phyloP scores from a whole-genome alignment of 2,888 invertebrate genomes.

The Rhogogaster chlorosoma region DNA sequence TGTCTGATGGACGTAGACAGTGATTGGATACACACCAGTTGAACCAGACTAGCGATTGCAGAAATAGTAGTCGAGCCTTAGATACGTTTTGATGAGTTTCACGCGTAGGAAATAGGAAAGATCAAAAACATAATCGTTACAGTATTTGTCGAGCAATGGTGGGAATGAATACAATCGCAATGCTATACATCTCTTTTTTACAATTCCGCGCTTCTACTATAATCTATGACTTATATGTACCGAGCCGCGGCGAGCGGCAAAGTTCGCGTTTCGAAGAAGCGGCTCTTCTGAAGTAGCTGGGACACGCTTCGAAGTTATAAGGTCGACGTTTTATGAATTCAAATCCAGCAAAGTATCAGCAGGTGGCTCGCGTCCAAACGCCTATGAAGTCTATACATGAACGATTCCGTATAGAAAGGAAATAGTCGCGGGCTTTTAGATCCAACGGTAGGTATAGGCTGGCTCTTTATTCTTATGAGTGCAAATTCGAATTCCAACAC shows the following conservation, averaged over 20 bases:
- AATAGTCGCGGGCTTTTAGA: neutral
- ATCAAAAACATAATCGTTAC: neutral
- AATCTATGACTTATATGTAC: neutral
- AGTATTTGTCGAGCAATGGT: neutral
- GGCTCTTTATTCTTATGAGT: neutral
- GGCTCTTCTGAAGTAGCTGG: constrained; percentile 41
- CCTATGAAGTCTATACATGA: neutral
- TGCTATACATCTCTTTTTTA: neutral
- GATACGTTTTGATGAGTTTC: neutral
- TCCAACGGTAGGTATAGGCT: no score
- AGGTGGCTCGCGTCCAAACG: constrained; percentile 46
- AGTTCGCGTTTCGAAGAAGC: constrained; percentile 45
- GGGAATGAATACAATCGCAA: neutral
- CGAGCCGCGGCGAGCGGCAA: neutral
- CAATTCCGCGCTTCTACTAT: constrained; percentile 18
- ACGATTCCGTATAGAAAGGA: constrained; percentile 1
- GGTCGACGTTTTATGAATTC: constrained; percentile 45
- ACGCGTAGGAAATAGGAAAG: neutral
- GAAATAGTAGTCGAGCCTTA: neutral
- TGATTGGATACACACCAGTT: neutral
- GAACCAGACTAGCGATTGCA: neutral
- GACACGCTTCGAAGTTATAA: constrained; percentile 46
- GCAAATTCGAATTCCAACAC: constrained; percentile 14
- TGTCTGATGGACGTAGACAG: neutral
- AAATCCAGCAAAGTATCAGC: constrained; percentile 36